Conservation (phyloP, 2,113 vertebrate genomes). For the Mohoua ochrocephala region DNA sequence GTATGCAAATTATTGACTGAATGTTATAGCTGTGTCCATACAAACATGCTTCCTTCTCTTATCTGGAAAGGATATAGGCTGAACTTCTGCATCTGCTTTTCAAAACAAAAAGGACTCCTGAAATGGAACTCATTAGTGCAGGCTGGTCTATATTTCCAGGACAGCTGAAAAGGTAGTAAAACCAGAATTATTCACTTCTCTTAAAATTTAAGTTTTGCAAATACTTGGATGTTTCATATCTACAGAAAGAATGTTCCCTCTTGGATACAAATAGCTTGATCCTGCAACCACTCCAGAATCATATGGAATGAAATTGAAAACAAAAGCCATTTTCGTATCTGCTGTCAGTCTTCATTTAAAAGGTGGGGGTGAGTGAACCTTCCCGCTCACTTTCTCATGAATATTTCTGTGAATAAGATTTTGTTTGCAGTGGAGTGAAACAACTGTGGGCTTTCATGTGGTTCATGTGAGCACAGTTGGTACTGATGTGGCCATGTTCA, state of each 20-base stretch:
- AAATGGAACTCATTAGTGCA: conserved; percentile 11
- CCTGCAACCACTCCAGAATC: not conserved
- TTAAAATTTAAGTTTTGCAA: conserved; percentile 21
- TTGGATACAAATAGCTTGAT: conserved; percentile 19
- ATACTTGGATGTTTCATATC: conserved; percentile 10
- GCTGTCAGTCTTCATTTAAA: conserved; percentile 41
- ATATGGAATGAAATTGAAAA: conserved; percentile 39
- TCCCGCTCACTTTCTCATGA: not conserved
- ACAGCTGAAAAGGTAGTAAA: conserved; percentile 36
- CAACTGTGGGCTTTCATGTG: not conserved
- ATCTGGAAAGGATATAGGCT: not conserved
- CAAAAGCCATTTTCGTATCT: conserved; percentile 35
- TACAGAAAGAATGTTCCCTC: conserved; percentile 9
- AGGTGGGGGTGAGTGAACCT: conserved; percentile 4
- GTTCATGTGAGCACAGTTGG: not conserved
- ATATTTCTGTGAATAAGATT: not conserved
- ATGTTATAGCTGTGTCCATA: not conserved
- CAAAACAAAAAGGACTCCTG: not conserved
- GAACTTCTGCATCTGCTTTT: conserved; percentile 26
- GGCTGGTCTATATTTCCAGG: not conserved
- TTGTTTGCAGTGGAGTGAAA: not conserved
- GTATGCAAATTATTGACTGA: not conserved
- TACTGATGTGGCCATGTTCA: not conserved
- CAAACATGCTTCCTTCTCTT: not conserved
- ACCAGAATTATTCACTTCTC: not conserved